These are phyloP conservation scores for Mystacornis crossleyi DNA, from an alignment of 2,113 vertebrate genomes.

Conservation along the genomic window DNA sequence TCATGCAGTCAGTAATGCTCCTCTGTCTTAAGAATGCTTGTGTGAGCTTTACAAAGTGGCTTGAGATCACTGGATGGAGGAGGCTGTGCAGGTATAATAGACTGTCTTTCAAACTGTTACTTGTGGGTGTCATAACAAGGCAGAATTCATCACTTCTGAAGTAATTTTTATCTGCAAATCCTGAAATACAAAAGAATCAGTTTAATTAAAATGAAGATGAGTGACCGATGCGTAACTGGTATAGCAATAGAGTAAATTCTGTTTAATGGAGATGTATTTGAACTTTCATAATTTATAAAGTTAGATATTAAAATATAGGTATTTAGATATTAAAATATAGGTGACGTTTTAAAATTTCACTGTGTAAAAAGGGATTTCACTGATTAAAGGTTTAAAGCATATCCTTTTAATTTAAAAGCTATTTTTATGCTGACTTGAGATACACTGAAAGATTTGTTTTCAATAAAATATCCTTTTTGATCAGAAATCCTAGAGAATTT, in stretches of 20 bases:
- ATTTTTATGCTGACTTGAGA: neutral
- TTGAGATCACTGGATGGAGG: neutral
- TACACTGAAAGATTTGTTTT: neutral
- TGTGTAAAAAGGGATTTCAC: neutral
- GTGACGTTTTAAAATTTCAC: neutral
- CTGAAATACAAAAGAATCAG: neutral
- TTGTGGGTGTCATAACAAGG: neutral
- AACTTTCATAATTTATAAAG: neutral
- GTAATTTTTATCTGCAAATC: neutral
- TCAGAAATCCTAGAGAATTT: constrained; percentile 25
- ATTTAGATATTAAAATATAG: neutral
- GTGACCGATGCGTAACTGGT: neutral
- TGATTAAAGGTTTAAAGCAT: neutral
- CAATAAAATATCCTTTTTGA: neutral
- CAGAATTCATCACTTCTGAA: neutral
- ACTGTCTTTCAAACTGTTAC: neutral
- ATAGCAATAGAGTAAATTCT: neutral
- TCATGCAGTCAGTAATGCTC: neutral
- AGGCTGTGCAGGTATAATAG: neutral
- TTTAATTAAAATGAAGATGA: neutral
- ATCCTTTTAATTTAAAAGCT: neutral
- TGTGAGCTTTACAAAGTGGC: neutral
- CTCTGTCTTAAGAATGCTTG: neutral
- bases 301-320: neutral
- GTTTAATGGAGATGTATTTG: neutral